Conservation (phyloP, 2,797 vertebrate genomes). For the Xiphophorus birchmanni region DNA sequence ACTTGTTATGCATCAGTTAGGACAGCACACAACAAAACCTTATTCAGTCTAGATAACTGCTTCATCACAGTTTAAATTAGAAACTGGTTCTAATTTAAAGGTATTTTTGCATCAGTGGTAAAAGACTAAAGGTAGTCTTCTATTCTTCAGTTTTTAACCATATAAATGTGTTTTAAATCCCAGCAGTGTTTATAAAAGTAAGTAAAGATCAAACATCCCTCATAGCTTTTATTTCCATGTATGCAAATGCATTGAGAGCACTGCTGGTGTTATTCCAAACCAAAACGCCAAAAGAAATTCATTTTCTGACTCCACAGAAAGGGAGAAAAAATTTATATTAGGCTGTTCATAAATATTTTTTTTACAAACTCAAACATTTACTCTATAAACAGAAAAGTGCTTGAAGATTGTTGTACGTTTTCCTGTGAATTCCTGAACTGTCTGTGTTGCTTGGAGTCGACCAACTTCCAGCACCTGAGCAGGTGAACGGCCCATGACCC, state of each 20-base stretch:
- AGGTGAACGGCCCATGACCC: neutral
- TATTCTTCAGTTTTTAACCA: neutral
- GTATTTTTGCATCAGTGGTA: neutral
- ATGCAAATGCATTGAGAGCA: neutral
- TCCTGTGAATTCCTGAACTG: neutral
- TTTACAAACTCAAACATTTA: neutral
- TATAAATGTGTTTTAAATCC: neutral
- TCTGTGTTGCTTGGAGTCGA: neutral
- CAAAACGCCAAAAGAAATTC: neutral
- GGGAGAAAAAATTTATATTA: neutral
- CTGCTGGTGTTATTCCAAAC: neutral
- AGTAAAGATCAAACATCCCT: neutral
- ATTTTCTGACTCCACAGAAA: neutral
- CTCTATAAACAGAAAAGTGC: neutral
- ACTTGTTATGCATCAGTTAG: neutral
- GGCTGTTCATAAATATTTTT: neutral
- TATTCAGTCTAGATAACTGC: neutral
- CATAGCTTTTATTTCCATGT: neutral
- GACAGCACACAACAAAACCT: neutral
- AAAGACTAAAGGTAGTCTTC: neutral
- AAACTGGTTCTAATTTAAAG: neutral
- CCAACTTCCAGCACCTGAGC: neutral
- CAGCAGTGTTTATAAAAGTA: neutral
- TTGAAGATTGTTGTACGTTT: neutral
- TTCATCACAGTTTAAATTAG: neutral